Conservation (phyloP, 2,113 vertebrate species). For the Panthera tigris region DNA sequence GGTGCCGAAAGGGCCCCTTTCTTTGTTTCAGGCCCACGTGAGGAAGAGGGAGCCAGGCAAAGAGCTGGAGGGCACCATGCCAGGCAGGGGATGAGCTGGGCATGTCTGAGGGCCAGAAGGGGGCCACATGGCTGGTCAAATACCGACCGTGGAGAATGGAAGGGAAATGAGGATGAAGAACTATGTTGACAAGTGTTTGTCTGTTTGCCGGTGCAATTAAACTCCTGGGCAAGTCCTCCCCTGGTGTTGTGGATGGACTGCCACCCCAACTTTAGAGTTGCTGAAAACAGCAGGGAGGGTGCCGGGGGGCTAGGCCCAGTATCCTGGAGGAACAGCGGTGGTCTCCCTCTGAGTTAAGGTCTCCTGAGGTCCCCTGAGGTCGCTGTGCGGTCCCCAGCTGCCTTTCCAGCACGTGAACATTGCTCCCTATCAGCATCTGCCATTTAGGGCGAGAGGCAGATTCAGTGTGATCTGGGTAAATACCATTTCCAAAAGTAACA, state of each 20-base stretch:
- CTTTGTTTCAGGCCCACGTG: background rate
- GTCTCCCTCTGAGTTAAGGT: background rate
- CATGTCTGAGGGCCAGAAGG: background rate
- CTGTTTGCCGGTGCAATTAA: background rate
- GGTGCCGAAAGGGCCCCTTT: background rate
- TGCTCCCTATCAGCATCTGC: background rate
- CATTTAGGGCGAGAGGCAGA: background rate
- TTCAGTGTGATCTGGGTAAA: constrained; percentile 46
- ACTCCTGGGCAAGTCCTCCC: background rate
- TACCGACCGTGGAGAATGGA: background rate
- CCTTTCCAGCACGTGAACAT: background rate
- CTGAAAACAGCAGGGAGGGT: background rate
- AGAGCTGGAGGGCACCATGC: background rate
- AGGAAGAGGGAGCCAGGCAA: background rate
- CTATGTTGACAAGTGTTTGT: background rate
- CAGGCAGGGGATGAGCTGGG: background rate
- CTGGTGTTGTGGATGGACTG: background rate
- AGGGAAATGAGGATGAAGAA: background rate
- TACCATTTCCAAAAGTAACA: constrained; percentile 65
- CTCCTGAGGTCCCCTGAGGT: background rate
- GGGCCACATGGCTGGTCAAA: background rate
- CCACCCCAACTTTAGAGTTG: background rate
- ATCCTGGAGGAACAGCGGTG: too few relatives aligned
- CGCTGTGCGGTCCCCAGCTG: background rate
- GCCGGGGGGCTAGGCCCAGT: too few relatives aligned